phyloP scores from a whole-genome alignment of 2,797 vertebrate species.

The Myotis planiceps region DNA sequence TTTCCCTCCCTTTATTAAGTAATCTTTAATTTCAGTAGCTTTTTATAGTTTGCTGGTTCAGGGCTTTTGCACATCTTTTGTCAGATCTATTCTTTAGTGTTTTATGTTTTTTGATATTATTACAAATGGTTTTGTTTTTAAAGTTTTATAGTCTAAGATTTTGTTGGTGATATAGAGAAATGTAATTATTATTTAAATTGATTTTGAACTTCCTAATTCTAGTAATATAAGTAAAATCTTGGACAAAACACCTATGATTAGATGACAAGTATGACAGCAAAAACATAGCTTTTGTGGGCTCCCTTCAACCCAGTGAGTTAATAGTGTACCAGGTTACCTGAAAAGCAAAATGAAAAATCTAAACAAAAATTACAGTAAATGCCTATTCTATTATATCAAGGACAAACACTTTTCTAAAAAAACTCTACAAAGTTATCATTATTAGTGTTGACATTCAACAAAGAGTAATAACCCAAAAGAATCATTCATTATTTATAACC shows the following conservation, averaged over 20 bases:
- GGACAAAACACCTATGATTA: not conserved
- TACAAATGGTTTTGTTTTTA: not conserved
- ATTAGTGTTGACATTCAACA: not conserved
- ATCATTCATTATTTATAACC: not conserved
- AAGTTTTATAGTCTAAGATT: not conserved
- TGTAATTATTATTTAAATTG: not conserved
- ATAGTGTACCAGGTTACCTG: not conserved
- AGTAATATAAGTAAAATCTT: not conserved
- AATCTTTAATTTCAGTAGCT: not conserved
- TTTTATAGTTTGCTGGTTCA: not conserved
- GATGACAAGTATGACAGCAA: not conserved
- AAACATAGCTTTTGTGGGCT: not conserved
- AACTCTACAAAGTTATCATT: not conserved
- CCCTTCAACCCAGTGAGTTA: not conserved
- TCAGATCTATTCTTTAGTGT: not conserved
- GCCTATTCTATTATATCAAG: not conserved
- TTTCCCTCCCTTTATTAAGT: not conserved
- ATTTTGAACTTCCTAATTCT: not conserved
- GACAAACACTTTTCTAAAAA: not conserved
- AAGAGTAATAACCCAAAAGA: not conserved
- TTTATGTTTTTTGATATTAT: not conserved
- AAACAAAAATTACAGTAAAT: not conserved
- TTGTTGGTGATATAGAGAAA: not conserved
- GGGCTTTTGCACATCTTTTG: not conserved
- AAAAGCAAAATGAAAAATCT: slow-evolving; percentile 6